Base-by-base conservation (phyloP, 2,888 invertebrate species). In the Idaea dimidiata region DNA sequence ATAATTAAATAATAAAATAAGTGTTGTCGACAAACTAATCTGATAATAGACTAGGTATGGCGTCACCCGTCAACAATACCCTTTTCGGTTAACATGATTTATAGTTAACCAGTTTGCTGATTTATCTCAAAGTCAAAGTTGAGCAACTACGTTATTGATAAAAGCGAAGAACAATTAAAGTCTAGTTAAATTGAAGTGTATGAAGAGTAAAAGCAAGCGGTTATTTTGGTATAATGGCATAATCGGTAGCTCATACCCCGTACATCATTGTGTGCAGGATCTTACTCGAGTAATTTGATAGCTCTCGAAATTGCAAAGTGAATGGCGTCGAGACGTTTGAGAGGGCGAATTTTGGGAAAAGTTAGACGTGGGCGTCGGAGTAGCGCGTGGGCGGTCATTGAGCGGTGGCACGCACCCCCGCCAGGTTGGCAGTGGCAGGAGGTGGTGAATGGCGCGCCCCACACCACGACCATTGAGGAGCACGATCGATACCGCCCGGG, bases 351-450 rank as follows among this genome's bases (percentile, higher is more conserved):
- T 86, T 43, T 78, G 81, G 63, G 84, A 81, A 83, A 83, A 86
- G 76, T 80, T 77, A 81, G 80, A 84, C 87, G 87, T 89, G 86
- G 87, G 80, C 82, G 82, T 82, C 78, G 86, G 80, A 73, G 81
- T 76, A 76, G 74, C 75, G 88, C 82, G 91, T 91, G 88, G 91
- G 91, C 88, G 89, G 86, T 88, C 91, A 91, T 91, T 91, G 90
- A 91, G 89, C 83, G 78, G 82, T 43, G 71, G 77, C 57, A 55
- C 33, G 61, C 82, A 77, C 84, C 81, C 76, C 80, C 86, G 84
- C 84, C 87, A 72, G 74, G 69, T 55, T 55, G 33, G 73, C 72
- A 61, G 61, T 53, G 66, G 72, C 65, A 24, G 24, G 43, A 43
- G 43, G 43, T 43, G 43, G 71, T 76, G 57, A 58, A 43, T 43